Evolutionary conservation across 2,113 vertebrate species (phyloP), one percentile per base, ranked within the genome.

Genomic region (Gobiocypris rarus): DNA sequence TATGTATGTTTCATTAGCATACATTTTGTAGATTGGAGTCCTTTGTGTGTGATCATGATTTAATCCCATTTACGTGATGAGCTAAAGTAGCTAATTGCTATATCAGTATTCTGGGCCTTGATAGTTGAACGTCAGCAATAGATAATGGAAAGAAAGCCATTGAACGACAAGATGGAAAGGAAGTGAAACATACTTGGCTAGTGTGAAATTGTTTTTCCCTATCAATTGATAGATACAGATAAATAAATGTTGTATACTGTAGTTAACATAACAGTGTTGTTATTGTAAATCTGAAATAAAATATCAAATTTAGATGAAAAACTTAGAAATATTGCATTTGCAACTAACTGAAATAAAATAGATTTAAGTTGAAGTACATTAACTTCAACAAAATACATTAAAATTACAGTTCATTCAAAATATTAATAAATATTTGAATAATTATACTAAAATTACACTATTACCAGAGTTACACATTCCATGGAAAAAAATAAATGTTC

Each of bases 41-140:
- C 58, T 85, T 76, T 71, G 70, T 83, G 79, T 86, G 82, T 76
- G 82, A 78, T 82, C 59, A 70, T 90, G 83, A 87, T 82, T 88
- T 87, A 82, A 88, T 59, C 61, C 26, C 22, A 69, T 75, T 84
- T 59, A 28, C 5, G 13, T 70, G 28, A 70, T n/a, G 48, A 59
- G 3, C 34, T 77, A 81, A 84, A 70, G 48, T 70, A 52, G 48
- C 52, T 87, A 88, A 89, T 89, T 85, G 92, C 22, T 91, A 86
- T 82, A 85, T 87, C 93, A 91, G 87, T 88, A 87, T 90, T 86
- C 86, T 90, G 89, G 67, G 86, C 89, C 83, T 84, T 63, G 24
- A 34, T 67, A 34, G 10, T 26, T 50, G 34, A 80, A 65, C 26
- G 3, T n/a, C 77, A 45, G n/a, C 34, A 43, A 61, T 45, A 61